Percentiles rank a stretch among this genome's conserved stretches.
Evolutionary conservation across 2,113 vertebrate species (phyloP).

Genomic region (Aix galericulata): DNA sequence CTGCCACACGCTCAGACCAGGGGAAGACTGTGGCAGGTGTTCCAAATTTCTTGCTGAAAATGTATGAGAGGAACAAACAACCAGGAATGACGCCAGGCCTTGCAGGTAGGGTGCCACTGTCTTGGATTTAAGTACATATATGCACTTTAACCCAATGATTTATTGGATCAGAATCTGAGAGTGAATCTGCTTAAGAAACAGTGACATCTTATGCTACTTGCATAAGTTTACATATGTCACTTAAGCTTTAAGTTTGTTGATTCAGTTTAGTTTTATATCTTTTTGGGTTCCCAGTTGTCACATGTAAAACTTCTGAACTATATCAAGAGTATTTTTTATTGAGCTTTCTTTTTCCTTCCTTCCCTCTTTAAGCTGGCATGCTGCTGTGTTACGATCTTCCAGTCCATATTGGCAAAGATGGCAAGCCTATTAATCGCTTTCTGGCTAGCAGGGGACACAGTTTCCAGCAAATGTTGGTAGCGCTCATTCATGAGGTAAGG

Average conservation of each 20-base stretch:
- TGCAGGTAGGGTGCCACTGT: slow-evolving; percentile 79
- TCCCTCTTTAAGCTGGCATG: slow-evolving; percentile 83
- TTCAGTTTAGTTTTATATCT: background rate
- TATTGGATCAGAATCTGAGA: background rate
- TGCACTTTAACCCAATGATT: background rate
- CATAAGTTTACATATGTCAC: background rate
- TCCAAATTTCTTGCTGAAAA: slow-evolving; percentile 90
- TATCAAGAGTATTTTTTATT: background rate
- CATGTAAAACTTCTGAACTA: background rate
- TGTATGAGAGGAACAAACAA: slow-evolving; percentile 94
- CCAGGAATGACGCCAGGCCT: slow-evolving; percentile 94
- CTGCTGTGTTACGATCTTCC: slow-evolving; percentile 90
- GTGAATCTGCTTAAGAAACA: background rate
- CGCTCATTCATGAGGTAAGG: slow-evolving; percentile 91
- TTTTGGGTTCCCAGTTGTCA: background rate
- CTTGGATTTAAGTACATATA: background rate
- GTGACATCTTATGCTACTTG: background rate
- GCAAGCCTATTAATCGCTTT: slow-evolving; percentile 86
- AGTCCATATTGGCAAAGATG: slow-evolving; percentile 86
- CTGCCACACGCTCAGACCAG: slow-evolving; percentile 78
- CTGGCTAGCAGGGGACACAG: slow-evolving; percentile 86
- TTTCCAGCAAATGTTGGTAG: slow-evolving; percentile 89
- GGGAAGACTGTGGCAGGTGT: slow-evolving; percentile 89
- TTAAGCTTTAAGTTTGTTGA: background rate
- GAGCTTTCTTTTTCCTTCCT: background rate